Evolutionary conservation across 1,140 invertebrate species (phyloP).

Genomic region (Propsilocerus akamusi): DNA sequence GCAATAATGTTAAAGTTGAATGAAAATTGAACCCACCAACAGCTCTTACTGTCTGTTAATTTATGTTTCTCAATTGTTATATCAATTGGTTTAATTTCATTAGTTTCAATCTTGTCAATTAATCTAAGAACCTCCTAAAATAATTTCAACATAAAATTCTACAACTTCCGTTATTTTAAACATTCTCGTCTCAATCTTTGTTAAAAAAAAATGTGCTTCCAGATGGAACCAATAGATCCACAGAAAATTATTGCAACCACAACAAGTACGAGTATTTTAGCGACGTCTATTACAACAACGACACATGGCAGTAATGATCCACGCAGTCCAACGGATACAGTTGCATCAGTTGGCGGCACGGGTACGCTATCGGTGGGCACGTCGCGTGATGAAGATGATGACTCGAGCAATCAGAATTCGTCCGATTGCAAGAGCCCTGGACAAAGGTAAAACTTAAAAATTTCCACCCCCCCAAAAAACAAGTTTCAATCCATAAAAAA

Average conservation of each 20-base stretch:
- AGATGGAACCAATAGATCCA: constrained; percentile 6
- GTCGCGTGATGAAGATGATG: constrained; percentile 35
- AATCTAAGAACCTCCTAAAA: no score
- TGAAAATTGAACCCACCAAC: no score
- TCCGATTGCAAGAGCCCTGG: constrained; percentile 43
- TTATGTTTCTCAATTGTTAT: not conserved
- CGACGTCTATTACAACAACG: constrained; percentile 4
- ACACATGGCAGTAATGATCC: not conserved
- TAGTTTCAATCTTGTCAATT: no score
- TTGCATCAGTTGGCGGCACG: constrained; percentile 8
- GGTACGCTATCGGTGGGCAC: constrained; percentile 28
- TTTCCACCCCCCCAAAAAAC: no score
- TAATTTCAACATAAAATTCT: no score
- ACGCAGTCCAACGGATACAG: constrained; percentile 1
- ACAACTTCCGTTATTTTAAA: not conserved
- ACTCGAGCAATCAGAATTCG: constrained; percentile 39
- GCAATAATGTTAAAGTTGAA: no score
- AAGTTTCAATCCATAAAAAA: no score
- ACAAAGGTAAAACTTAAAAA: constrained; percentile 40
- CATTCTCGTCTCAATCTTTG: not conserved
- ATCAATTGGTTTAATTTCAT: not conserved
- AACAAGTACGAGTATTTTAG: not conserved
- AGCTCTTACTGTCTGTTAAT: no score
- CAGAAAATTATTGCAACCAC: constrained; percentile 5
- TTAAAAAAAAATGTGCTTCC: not conserved